These are phyloP conservation scores for Tethea ocularis DNA, from an alignment of 2,888 invertebrate species.

Conservation along the genomic window DNA sequence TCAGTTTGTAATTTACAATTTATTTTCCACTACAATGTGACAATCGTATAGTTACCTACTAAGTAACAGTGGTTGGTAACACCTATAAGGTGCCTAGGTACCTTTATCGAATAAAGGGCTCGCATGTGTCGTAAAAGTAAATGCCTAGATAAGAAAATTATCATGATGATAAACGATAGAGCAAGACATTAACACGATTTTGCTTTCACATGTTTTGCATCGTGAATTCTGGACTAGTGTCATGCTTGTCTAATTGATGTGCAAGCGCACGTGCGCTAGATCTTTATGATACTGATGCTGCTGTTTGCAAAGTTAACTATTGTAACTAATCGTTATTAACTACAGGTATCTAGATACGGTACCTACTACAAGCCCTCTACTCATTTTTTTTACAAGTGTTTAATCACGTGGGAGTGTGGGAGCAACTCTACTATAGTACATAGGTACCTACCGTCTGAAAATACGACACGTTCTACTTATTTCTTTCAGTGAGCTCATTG, in stretches of 20 bases:
- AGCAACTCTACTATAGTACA: no score
- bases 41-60: background rate
- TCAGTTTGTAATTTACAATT: no score
- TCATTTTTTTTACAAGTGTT: background rate
- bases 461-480: background rate
- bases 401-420: no score
- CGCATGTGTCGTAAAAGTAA: background rate
- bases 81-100: no score
- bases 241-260: constrained; percentile 2
- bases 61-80: background rate
- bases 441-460: background rate
- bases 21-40: background rate
- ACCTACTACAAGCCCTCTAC: background rate
- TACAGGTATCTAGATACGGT: no score
- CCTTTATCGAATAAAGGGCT: background rate
- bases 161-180: constrained; percentile 1
- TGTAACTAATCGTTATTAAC: background rate
- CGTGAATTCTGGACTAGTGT: background rate
- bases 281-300: background rate
- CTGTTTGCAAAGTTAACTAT: background rate
- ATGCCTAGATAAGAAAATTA: background rate
- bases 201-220: constrained; percentile 5
- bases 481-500: constrained; percentile 1
- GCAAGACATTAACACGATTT: background rate
- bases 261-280: constrained; percentile 1